Percentiles rank a stretch among this genome's conserved stretches.
Evolutionary conservation across 2,888 invertebrate species (phyloP).

Genomic region (Pristionchus arcanus): DNA sequence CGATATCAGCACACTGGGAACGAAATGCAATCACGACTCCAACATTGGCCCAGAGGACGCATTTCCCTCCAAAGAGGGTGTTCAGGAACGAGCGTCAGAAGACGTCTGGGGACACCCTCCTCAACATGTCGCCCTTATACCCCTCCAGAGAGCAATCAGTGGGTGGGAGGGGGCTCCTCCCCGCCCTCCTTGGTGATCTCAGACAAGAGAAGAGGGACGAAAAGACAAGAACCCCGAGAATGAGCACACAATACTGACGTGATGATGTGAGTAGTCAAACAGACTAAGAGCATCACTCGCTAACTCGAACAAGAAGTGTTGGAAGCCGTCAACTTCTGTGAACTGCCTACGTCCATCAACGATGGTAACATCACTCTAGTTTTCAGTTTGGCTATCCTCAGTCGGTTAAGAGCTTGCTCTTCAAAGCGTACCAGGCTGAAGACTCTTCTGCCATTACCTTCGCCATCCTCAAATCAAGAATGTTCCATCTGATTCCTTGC

Average conservation of each 20-base stretch:
- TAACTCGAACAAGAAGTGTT: neutral
- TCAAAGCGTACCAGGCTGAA: neutral
- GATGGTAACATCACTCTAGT: constrained; percentile 6
- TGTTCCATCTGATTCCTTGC: too few relatives aligned
- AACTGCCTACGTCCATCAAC: neutral
- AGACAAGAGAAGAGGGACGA: constrained; percentile 4
- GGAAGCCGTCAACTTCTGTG: neutral
- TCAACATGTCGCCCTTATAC: neutral
- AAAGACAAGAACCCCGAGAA: neutral
- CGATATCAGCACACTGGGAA: neutral
- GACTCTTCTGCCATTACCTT: too few relatives aligned
- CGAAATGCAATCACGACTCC: neutral
- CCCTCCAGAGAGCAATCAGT: neutral
- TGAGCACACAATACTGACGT: constrained; percentile 43
- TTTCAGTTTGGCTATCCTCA: neutral
- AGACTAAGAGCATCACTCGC: neutral
- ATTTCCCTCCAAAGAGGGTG: too few relatives aligned
- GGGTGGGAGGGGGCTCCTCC: constrained; percentile 8
- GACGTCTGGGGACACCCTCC: neutral
- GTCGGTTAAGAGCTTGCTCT: neutral
- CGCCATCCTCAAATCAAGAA: too few relatives aligned
- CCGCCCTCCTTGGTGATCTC: neutral
- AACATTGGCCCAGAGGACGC: neutral
- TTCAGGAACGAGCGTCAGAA: too few relatives aligned
- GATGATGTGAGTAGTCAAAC: constrained; percentile 10